Conservation (phyloP, 2,797 vertebrate genomes). For the Mionectes olivaceus region DNA sequence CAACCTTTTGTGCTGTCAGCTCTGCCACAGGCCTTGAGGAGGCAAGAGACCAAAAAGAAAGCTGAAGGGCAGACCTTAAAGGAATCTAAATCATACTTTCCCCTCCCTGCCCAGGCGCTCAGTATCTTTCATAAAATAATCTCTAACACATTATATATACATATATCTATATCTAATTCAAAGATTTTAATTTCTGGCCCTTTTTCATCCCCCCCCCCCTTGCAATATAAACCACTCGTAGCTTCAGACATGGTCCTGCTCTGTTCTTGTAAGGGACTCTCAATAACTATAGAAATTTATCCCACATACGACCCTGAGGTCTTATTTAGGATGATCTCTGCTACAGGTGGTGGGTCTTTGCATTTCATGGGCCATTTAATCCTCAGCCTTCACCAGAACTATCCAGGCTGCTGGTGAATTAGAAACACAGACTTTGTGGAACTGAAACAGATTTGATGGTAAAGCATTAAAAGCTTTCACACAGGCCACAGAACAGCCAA, state of each 20-base stretch:
- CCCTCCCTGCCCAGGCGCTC: neutral
- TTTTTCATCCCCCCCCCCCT: neutral
- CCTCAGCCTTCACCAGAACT: neutral
- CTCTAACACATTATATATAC: neutral
- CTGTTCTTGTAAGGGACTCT: neutral
- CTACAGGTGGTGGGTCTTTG: neutral
- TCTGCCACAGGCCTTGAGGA: slow-evolving; percentile 5
- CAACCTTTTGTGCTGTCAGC: neutral
- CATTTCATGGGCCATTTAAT: neutral
- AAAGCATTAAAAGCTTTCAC: neutral
- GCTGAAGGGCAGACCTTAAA: neutral
- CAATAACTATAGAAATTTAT: neutral
- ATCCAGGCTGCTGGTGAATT: neutral
- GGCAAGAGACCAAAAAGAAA: neutral
- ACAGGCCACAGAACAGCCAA: neutral
- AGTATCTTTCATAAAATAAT: neutral
- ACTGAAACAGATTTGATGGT: neutral
- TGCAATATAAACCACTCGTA: neutral
- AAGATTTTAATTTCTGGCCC: neutral
- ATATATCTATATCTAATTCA: neutral
- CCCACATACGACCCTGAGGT: neutral
- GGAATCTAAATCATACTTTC: neutral
- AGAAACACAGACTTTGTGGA: neutral
- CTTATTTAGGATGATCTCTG: neutral
- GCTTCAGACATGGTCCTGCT: neutral